Conservation (phyloP, 1,140 invertebrate species). For the Scaptomyza montana region DNA sequence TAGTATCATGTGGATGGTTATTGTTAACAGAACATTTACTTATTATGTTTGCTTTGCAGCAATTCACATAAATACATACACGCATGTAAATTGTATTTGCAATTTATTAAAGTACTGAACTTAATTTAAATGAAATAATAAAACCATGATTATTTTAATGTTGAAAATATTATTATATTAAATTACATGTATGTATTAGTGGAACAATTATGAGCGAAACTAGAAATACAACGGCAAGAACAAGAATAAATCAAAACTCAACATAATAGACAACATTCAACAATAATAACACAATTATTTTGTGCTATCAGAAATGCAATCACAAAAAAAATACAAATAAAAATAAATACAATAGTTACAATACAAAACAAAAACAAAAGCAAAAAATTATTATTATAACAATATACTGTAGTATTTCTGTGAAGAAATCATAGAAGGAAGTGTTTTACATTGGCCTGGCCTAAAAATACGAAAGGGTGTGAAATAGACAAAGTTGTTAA, state of each 20-base stretch:
- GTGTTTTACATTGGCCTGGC: constrained; percentile 10
- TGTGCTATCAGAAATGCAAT: constrained; percentile 66
- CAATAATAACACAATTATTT: constrained; percentile 33
- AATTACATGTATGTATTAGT: constrained; percentile 23
- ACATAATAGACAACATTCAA: constrained; percentile 25
- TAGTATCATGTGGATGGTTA: too few relatives aligned
- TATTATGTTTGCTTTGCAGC: too few relatives aligned
- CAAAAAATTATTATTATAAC: constrained; percentile 13
- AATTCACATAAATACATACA: too few relatives aligned
- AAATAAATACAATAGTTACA: constrained; percentile 1
- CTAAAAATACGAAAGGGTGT: constrained; percentile 27
- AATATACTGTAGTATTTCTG: constrained; percentile 7
- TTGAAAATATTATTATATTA: constrained; percentile 1
- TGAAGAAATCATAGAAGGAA: constrained; percentile 16
- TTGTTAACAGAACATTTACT: too few relatives aligned
- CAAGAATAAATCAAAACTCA: constrained; percentile 2
- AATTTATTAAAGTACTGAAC: constrained; percentile 67
- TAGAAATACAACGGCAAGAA: constrained; percentile 16
- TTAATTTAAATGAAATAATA: constrained; percentile 60
- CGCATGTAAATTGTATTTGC: constrained; percentile 38
- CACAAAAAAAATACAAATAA: constrained; percentile 21
- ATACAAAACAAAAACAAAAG: constrained; percentile 6
- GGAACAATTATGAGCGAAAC: constrained; percentile 46
- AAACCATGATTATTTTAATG: constrained; percentile 26
- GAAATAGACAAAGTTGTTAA: constrained; percentile 42